These are phyloP conservation scores for Peromyscus californicus DNA, from an alignment of 2,113 vertebrate species.

Conservation along the genomic window DNA sequence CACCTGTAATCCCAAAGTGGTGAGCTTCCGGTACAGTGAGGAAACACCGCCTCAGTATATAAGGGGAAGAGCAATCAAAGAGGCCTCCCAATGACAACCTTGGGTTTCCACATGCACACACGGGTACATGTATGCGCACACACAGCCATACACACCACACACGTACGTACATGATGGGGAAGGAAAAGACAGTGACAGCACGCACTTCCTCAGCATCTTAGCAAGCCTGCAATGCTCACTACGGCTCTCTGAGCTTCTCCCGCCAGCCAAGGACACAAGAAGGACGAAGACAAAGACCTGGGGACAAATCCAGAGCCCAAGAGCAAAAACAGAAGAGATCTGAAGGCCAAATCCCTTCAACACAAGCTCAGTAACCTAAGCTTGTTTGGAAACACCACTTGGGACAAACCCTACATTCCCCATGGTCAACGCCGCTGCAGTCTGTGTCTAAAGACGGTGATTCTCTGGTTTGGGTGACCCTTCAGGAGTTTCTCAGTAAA, in stretches of 20 bases:
- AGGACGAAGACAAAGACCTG: background rate
- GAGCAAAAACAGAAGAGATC: background rate
- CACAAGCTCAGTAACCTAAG: background rate
- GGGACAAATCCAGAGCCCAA: background rate
- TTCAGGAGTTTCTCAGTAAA: background rate
- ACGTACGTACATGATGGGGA: background rate
- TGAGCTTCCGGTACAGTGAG: background rate
- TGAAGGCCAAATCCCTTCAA: background rate
- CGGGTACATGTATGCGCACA: background rate
- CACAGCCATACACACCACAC: background rate
- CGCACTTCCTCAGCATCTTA: background rate
- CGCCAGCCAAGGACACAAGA: background rate
- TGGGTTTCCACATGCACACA: background rate
- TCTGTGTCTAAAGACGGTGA: background rate
- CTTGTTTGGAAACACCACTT: background rate
- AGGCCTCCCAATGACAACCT: background rate
- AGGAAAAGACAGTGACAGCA: background rate
- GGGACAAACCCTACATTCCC: background rate
- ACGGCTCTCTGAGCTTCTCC: background rate
- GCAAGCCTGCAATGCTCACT: background rate
- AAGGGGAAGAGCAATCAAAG: background rate
- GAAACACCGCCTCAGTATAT: background rate
- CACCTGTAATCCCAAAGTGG: background rate
- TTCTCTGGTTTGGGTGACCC: background rate
- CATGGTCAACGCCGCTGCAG: background rate